Conservation (phyloP, 2,797 vertebrate genomes). For the Sphenodon punctatus region DNA sequence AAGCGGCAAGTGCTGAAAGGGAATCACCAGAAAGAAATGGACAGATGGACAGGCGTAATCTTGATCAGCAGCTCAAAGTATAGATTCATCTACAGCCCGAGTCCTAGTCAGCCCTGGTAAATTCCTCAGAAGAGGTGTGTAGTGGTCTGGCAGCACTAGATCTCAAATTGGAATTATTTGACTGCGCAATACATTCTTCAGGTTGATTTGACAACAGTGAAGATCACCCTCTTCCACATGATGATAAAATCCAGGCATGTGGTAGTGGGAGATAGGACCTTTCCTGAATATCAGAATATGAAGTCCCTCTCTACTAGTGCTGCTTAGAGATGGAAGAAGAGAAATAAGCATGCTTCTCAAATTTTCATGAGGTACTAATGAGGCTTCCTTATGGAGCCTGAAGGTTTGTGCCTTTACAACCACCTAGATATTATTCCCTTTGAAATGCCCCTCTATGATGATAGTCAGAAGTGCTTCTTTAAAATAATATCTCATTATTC, state of each 20-base stretch:
- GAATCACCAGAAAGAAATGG: constrained; percentile 35
- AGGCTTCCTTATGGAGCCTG: too few relatives aligned
- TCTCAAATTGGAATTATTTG: neutral
- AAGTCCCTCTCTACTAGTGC: neutral
- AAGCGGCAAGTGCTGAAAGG: constrained; percentile 17
- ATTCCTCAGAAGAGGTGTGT: constrained; percentile 4
- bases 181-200: neutral
- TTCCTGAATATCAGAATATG: neutral
- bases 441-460: neutral
- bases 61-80: constrained; percentile 4
- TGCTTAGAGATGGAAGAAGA: constrained; percentile 1
- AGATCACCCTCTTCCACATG: constrained; percentile 11
- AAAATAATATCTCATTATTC: neutral
- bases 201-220: neutral
- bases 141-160: neutral
- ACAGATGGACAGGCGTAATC: neutral
- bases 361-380: neutral
- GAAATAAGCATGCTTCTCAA: neutral
- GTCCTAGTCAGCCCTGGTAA: constrained; percentile 8
- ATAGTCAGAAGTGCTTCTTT: neutral
- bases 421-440: too few relatives aligned
- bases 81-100: neutral
- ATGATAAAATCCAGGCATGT: neutral
- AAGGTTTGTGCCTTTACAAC: too few relatives aligned
- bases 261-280: neutral